Percentiles rank a stretch among this genome's conserved stretches.
Conservation (phyloP, 2,888 invertebrate genomes). For the Epinotia brunnichana region DNA sequence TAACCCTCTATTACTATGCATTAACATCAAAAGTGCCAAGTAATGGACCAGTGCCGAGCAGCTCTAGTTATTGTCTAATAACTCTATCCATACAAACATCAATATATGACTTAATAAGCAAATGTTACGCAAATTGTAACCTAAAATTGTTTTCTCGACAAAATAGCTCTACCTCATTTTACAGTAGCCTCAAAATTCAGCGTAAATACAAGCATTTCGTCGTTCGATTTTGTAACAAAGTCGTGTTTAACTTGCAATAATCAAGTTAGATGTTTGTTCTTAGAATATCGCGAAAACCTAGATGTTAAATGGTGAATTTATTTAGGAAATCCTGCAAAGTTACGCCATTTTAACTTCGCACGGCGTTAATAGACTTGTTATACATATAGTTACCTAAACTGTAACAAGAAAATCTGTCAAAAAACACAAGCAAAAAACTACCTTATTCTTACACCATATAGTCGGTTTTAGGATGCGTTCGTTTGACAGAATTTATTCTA, state of each 20-base stretch:
- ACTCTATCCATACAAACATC: constrained; percentile 13
- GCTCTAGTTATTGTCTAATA: too few relatives aligned
- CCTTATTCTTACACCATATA: too few relatives aligned
- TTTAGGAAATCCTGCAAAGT: background rate
- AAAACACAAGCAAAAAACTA: too few relatives aligned
- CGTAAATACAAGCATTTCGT: background rate
- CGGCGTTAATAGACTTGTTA: background rate
- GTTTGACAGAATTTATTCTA: too few relatives aligned
- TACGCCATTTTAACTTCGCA: background rate
- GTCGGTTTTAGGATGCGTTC: too few relatives aligned
- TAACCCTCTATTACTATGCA: background rate
- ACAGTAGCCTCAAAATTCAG: constrained; percentile 18
- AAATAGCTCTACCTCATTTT: constrained; percentile 35
- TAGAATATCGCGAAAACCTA: background rate
- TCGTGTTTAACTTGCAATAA: background rate
- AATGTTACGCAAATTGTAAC: constrained; percentile 32
- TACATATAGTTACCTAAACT: too few relatives aligned
- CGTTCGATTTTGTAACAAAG: background rate
- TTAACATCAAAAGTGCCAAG: too few relatives aligned
- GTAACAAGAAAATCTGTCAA: too few relatives aligned
- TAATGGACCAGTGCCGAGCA: too few relatives aligned
- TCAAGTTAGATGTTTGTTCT: background rate
- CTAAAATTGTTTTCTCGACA: constrained; percentile 34
- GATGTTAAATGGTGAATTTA: background rate
- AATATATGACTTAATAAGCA: constrained; percentile 32